Evolutionary conservation across 2,888 invertebrate genomes (phyloP).

Genomic region (Cephalotes varians): DNA sequence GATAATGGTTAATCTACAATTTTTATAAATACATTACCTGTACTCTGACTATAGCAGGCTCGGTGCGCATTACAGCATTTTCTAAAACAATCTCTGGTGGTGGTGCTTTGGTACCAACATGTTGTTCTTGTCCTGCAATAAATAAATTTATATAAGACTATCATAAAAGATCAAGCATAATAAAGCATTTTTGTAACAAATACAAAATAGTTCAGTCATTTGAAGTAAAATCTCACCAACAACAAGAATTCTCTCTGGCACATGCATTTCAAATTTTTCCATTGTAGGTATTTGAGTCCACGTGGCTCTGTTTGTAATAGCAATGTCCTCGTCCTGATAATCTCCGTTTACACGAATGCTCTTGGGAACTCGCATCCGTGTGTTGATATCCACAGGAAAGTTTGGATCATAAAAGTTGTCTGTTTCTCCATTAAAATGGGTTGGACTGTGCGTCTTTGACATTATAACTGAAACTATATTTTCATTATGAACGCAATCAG

Average conservation of each 20-base stretch:
- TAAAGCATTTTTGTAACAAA: neutral
- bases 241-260: slow-evolving; percentile 96
- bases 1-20: neutral
- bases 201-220: neutral
- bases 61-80: slow-evolving; percentile 91
- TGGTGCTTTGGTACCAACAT: slow-evolving; percentile 91
- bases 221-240: slow-evolving; percentile 88
- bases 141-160: neutral
- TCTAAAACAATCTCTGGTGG: slow-evolving; percentile 95
- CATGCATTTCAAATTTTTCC: slow-evolving; percentile 96
- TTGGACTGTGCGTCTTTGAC: slow-evolving; percentile 89
- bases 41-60: slow-evolving; percentile 92
- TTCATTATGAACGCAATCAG: neutral
- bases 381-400: slow-evolving; percentile 92
- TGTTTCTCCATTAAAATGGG: slow-evolving; percentile 88
- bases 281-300: slow-evolving; percentile 87
- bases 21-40: slow-evolving; percentile 81
- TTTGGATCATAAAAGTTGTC: slow-evolving; percentile 89
- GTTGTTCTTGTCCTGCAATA: slow-evolving; percentile 87
- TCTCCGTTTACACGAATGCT: slow-evolving; percentile 92
- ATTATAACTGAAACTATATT: slow-evolving; percentile 82
- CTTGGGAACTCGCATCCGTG: slow-evolving; percentile 94
- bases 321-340: slow-evolving; percentile 88
- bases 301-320: slow-evolving; percentile 88
- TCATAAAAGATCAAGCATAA: neutral